Evolutionary conservation across 2,888 invertebrate genomes (phyloP), one percentile per base, ranked within the genome.

Genomic region (Zelleria hepariella): DNA sequence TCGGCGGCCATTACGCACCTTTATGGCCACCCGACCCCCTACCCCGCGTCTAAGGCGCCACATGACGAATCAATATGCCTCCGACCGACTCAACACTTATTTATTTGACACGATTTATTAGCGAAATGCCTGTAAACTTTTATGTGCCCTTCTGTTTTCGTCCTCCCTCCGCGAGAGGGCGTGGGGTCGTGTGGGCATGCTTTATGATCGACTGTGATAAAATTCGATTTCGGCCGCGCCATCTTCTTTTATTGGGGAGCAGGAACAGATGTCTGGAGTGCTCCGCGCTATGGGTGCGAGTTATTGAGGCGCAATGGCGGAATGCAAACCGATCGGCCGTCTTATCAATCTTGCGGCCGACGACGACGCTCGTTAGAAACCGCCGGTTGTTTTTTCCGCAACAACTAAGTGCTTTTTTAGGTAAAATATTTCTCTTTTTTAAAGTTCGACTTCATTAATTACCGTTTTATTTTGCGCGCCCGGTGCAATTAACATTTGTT

Each of bases 1-100:
- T 87, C 86, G 82, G 87, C 91, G 90, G 90, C 92, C 91, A 92
- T 93, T 93, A 93, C 93, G 93, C 93, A 93, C 92, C 92, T 92
- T 92, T 92, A 92, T 92, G 91, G 92, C 89, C 85, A 80, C 80
- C 83, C 78, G 71, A 73, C 72, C 74, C 73, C 75, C 74, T 66
- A 71, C 70, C 71, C 52, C 66, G 58, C 77, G 76, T 78, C 80
- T 74, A 84, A 84, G 84, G 84, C 86, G 84, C 84, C 86, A 85
- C 85, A 86, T 88, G 87, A 87, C 88, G 86, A 88, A 88, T 88
- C 88, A 88, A 88, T 88, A 88, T 88, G 88, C 87, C 85, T 82
- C 82, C 83, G 80, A 87, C 86, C 85, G 82, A 86, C 87, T 88
- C 87, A 84, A 87, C 87, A 87, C 87, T 87, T 88, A 88, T 88